Evolutionary conservation across 64 coral and sea anemone genomes (phyloP).

Genomic region (Porites lutea): DNA sequence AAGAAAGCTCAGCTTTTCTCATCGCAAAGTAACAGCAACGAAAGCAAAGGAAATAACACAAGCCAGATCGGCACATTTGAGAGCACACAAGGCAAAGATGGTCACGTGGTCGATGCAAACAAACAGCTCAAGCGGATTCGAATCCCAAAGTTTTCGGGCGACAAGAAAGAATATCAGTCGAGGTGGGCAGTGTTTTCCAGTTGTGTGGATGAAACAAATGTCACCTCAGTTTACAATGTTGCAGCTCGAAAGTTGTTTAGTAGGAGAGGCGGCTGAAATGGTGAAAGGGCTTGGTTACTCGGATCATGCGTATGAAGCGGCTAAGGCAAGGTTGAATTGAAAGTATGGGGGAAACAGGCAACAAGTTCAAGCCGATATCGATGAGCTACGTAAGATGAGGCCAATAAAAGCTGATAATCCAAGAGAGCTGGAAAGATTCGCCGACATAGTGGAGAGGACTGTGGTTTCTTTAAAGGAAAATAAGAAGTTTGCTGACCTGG

Average conservation of each 20-base stretch:
- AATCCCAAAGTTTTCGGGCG: constrained; percentile 52
- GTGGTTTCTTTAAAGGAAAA: too few species aligned
- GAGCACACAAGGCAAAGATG: neutral
- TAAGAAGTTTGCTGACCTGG: too few species aligned
- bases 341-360: too few species aligned
- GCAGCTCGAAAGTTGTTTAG: constrained; percentile 55
- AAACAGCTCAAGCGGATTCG: constrained; percentile 48
- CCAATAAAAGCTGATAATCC: too few species aligned
- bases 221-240: constrained; percentile 71
- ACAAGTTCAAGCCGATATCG: too few species aligned
- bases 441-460: too few species aligned
- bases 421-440: too few species aligned
- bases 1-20: neutral
- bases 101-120: constrained; percentile 26
- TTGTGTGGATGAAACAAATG: constrained; percentile 29
- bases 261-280: neutral
- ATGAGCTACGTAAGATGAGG: too few species aligned
- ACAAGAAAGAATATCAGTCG: constrained; percentile 60
- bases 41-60: too few species aligned
- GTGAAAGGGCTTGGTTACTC: too few species aligned
- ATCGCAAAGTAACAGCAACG: neutral
- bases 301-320: too few species aligned
- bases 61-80: neutral
- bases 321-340: too few species aligned
- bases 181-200: constrained; percentile 49